Evolutionary conservation across 2,888 invertebrate species (phyloP), one percentile per base, ranked within the genome.

Genomic region (Hydrotaea cyrtoneurina): DNA sequence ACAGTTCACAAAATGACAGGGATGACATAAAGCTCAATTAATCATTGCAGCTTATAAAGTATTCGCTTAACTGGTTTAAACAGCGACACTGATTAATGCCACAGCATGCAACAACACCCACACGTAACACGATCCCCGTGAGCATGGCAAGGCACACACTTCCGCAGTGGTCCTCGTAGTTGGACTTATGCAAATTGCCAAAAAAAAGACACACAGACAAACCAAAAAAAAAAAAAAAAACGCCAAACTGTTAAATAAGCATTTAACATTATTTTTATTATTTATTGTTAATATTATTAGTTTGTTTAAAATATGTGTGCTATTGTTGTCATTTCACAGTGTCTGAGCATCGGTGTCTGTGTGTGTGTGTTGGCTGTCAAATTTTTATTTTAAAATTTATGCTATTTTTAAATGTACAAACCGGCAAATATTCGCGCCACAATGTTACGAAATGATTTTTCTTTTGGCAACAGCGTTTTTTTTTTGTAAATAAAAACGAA

Each of bases 171-270:
- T 8, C 19, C 21, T 55, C 21, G 53, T 53, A 55, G 11, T 26
- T 11, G 26, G 26, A 3, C 13, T 59, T 23, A 59, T 59, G 59
- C 59, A 59, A 59, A 59, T 59, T 59, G 59, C 0, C 59, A 15
- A 10, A 23, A 59, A 59, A 26, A 26, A 23, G 23, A 26, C n/a
- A n/a, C n/a, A n/a, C n/a, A n/a, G n/a, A n/a, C n/a, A n/a, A n/a
- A n/a, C n/a, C n/a, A n/a, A n/a, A n/a, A n/a, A n/a, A n/a, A n/a
- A n/a, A n/a, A n/a, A n/a, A n/a, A n/a, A n/a, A n/a, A n/a, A n/a
- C n/a, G n/a, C n/a, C n/a, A n/a, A n/a, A n/a, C 23, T 23, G 59
- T 59, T 59, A 26, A 59, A 59, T 26, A 59, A 26, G 59, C 59
- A 59, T 59, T 23, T 59, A 59, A 26, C 59, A 59, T 26, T 59